Conservation (phyloP, 2,113 vertebrate genomes). For the human region GRCh38 chr13:28221501-28222000, state of each 20-base stretch:
- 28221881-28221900: not conserved
- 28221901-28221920: not conserved
- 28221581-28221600: not conserved
- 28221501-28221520: not conserved
- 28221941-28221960: not conserved
- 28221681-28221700: not conserved
- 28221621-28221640: not conserved
- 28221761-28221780: conserved; percentile 54
- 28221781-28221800: conserved; percentile 53
- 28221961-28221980: not conserved
- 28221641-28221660: not conserved
- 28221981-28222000: not conserved
- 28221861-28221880: not conserved
- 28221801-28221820: conserved; percentile 53
- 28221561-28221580: not conserved
- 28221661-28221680: not conserved
- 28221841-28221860: not conserved
- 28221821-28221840: not conserved
- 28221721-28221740: conserved; percentile 48
- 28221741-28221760: conserved; percentile 41
- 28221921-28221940: conserved; percentile 1
- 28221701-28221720: conserved; percentile 25
- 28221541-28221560: not conserved
- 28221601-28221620: not conserved
- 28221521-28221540: not conserved